Percentiles rank a stretch among this genome's conserved stretches.
phyloP scores from a whole-genome alignment of 2,113 vertebrate genomes.

The Misgurnus mizolepis region DNA sequence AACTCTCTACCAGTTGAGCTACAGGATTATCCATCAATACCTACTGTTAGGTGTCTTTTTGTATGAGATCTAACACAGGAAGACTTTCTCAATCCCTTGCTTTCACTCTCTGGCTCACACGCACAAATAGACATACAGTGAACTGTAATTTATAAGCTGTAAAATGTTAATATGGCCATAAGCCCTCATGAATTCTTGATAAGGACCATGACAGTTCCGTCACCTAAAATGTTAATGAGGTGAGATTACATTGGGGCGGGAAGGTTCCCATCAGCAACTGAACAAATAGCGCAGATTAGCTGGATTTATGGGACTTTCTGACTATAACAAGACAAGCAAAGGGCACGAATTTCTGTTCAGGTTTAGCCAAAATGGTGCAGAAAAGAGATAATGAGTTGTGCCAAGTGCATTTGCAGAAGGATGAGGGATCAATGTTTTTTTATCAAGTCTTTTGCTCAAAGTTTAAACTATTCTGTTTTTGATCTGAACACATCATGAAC shows the following conservation, averaged over 20 bases:
- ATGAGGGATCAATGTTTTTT: constrained; percentile 50
- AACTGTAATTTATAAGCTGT: constrained; percentile 72
- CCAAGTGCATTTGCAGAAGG: constrained; percentile 54
- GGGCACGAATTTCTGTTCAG: constrained; percentile 54
- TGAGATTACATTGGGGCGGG: constrained; percentile 63
- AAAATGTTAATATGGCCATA: constrained; percentile 79
- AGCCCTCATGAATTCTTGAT: constrained; percentile 77
- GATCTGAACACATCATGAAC: not conserved
- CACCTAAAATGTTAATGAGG: constrained; percentile 81
- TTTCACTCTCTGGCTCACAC: constrained; percentile 14
- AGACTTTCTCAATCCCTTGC: constrained; percentile 26
- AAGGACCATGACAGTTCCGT: constrained; percentile 65
- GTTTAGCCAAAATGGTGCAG: constrained; percentile 40
- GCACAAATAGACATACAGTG: constrained; percentile 51
- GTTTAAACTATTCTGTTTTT: not conserved
- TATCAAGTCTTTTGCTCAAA: constrained; percentile 16
- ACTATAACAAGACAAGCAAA: constrained; percentile 61
- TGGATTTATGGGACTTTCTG: constrained; percentile 56
- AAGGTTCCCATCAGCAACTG: constrained; percentile 62
- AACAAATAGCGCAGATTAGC: constrained; percentile 70
- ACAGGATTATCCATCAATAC: too few species aligned
- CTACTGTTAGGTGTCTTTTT: not conserved
- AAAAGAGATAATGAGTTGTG: constrained; percentile 63
- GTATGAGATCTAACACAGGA: constrained; percentile 33
- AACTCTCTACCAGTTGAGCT: too few species aligned